phyloP scores from a whole-genome alignment of 30 jellyfish, hydroid and myxozoan species.

The Chironex yamaguchii region DNA sequence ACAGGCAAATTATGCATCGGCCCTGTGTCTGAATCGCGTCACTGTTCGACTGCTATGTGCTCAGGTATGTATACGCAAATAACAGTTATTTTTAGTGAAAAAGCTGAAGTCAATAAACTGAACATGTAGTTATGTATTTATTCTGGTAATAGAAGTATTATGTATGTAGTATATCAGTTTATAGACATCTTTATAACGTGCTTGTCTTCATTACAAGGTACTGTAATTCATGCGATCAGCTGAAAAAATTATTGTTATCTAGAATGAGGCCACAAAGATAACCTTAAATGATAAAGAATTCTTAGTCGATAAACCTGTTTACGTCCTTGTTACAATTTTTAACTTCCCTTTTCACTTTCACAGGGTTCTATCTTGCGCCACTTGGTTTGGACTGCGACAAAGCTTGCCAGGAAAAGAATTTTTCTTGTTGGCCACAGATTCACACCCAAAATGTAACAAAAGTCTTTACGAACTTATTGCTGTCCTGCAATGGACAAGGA shows the following conservation, averaged over 20 bases:
- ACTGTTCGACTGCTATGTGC: conserved; percentile 42
- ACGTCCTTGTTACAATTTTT: too few relatives aligned
- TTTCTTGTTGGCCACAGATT: conserved; percentile 29
- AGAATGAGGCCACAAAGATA: too few relatives aligned
- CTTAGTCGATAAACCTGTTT: too few relatives aligned
- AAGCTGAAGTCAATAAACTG: too few relatives aligned
- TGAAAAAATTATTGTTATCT: too few relatives aligned
- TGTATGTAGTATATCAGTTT: too few relatives aligned
- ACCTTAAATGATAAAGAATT: too few relatives aligned
- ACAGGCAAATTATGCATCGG: conserved; percentile 75
- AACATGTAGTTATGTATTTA: not conserved
- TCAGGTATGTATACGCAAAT: too few relatives aligned
- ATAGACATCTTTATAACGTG: too few relatives aligned
- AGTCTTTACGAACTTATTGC: conserved; percentile 15
- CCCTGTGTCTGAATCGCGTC: not conserved
- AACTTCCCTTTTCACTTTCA: not conserved
- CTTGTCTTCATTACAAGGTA: too few relatives aligned
- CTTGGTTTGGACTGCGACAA: conserved; percentile 38
- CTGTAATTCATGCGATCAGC: too few relatives aligned
- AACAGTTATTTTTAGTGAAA: too few relatives aligned
- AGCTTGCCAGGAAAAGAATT: conserved; percentile 16
- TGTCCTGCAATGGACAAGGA: conserved; percentile 36
- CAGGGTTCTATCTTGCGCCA: conserved; percentile 47
- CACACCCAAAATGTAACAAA: not conserved
- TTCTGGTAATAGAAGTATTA: not conserved